Conservation (phyloP, 2,113 vertebrate species). For the Hiodon tergisus region DNA sequence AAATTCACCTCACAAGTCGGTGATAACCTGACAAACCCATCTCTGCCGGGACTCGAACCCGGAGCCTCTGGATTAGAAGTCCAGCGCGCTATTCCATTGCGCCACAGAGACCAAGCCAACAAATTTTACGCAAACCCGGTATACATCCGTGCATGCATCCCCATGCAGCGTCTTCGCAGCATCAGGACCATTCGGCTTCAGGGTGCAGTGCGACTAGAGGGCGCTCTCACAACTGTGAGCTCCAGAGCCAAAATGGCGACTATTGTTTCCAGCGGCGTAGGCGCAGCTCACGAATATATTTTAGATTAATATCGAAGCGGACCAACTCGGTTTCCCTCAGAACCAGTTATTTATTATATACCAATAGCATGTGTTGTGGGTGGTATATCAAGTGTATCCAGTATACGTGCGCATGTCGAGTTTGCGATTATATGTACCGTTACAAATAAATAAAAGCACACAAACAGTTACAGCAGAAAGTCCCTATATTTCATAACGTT, state of each 20-base stretch:
- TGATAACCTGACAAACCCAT: constrained; percentile 60
- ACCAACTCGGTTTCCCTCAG: too few species aligned
- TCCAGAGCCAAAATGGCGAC: constrained; percentile 23
- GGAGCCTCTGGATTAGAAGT: constrained; percentile 99
- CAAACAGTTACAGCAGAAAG: too few species aligned
- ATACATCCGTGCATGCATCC: constrained; percentile 50
- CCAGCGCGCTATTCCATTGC: constrained; percentile 99
- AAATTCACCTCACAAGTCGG: neutral
- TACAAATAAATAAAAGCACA: too few species aligned
- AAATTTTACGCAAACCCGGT: constrained; percentile 34
- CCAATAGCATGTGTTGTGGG: too few species aligned
- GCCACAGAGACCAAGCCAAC: constrained; percentile 80
- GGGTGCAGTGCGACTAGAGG: constrained; percentile 42
- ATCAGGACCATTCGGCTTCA: constrained; percentile 60
- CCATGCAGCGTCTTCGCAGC: constrained; percentile 43
- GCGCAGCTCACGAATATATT: too few species aligned
- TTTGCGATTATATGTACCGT: too few species aligned
- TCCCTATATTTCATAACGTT: too few species aligned
- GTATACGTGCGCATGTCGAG: too few species aligned
- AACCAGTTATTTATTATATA: too few species aligned
- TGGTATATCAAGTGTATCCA: too few species aligned
- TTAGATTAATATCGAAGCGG: too few species aligned
- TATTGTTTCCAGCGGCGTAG: neutral
- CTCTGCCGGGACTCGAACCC: constrained; percentile 99
- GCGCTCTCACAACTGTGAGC: constrained; percentile 36